Evolutionary conservation across 2,113 vertebrate species (phyloP).

Genomic region (Ptilonorhynchus violaceus): DNA sequence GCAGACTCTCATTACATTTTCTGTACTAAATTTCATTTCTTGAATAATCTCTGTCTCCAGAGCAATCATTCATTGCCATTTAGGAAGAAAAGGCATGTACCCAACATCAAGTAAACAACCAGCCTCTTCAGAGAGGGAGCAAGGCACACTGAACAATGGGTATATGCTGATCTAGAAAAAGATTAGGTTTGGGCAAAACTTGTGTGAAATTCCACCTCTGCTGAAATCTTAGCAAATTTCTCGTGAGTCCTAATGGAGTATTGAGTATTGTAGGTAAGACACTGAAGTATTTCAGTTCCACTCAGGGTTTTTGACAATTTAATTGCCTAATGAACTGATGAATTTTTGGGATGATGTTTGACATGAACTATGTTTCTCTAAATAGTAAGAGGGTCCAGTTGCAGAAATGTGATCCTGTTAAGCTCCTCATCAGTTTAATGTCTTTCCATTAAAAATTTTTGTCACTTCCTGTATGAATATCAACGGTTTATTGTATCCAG

Average conservation of each 20-base stretch:
- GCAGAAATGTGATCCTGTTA: neutral
- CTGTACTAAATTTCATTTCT: neutral
- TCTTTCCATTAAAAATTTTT: neutral
- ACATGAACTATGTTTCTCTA: neutral
- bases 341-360: neutral
- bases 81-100: neutral
- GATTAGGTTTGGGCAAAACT: neutral
- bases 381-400: neutral
- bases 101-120: neutral
- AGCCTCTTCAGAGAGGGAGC: neutral
- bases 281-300: neutral
- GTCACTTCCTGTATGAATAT: neutral
- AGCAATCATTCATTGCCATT: neutral
- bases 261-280: neutral
- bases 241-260: neutral
- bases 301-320: neutral
- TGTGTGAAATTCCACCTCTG: neutral
- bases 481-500: neutral
- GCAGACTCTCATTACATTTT: conserved; percentile 14
- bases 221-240: neutral
- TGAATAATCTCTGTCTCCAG: conserved; percentile 13
- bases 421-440: neutral
- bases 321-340: neutral
- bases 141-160: neutral
- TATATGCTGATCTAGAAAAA: neutral